These are phyloP conservation scores for Troides oblongomaculatus DNA, from an alignment of 2,888 invertebrate species.

Conservation along the genomic window DNA sequence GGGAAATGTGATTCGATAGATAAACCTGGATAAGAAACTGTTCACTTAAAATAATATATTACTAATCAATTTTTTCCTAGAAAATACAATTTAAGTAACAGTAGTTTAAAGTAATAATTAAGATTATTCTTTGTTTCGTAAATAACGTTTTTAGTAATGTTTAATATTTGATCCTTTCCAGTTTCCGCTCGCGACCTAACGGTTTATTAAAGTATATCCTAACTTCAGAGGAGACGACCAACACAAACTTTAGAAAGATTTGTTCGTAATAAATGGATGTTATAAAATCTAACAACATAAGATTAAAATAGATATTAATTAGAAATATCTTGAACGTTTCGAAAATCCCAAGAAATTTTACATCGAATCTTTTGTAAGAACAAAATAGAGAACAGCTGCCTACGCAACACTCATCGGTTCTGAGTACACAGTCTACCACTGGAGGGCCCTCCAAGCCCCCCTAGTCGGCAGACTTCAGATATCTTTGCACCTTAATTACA, in stretches of 20 bases:
- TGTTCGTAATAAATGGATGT: background rate
- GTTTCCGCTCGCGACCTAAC: no score
- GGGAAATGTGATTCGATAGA: constrained; percentile 35
- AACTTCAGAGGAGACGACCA: no score
- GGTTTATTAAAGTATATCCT: no score
- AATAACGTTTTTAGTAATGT: no score
- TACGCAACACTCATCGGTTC: constrained; percentile 71
- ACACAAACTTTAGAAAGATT: background rate
- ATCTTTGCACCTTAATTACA: constrained; percentile 80
- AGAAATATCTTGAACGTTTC: constrained; percentile 29
- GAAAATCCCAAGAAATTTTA: constrained; percentile 62
- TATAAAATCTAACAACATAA: background rate
- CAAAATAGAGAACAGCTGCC: constrained; percentile 57
- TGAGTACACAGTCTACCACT: constrained; percentile 69
- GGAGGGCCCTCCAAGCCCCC: constrained; percentile 63
- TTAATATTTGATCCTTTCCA: no score
- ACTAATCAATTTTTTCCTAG: no score
- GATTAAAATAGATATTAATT: background rate
- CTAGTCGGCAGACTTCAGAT: constrained; percentile 70
- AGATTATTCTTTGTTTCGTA: no score
- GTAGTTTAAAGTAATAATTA: no score
- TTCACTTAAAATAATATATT: background rate
- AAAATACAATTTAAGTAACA: no score
- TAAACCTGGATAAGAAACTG: background rate
- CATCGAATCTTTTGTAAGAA: constrained; percentile 72